A percentile compares a stretch with the other conserved stretches of the same genome.
Evolutionary conservation across 2,797 vertebrate genomes (phyloP).

Genomic region (Notolepis coatsorum): DNA sequence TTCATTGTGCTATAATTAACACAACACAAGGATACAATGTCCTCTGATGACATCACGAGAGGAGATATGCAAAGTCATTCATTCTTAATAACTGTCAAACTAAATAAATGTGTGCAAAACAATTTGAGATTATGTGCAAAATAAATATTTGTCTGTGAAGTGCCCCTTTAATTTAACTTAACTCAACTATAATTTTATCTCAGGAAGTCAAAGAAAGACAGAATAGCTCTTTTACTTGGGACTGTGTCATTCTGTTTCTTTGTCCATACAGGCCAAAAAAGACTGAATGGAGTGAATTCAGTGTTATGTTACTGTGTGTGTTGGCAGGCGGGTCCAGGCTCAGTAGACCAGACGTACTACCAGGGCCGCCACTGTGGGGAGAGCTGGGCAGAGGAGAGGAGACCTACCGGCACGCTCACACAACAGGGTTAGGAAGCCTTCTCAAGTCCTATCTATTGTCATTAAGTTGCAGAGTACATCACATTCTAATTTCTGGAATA

Average conservation of each 20-base stretch:
- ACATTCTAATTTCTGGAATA: too few relatives aligned
- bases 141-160: too few relatives aligned
- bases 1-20: too few relatives aligned
- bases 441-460: background rate
- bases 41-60: too few relatives aligned
- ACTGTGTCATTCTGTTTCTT: background rate
- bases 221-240: background rate
- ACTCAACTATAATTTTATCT: background rate
- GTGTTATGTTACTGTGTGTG: constrained; percentile 55
- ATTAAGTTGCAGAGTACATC: too few relatives aligned
- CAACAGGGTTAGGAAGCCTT: constrained; percentile 84
- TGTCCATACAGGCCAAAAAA: background rate
- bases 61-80: too few relatives aligned
- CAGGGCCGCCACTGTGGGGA: constrained; percentile 90
- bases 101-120: too few relatives aligned
- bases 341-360: constrained; percentile 93
- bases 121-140: too few relatives aligned
- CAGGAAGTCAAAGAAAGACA: background rate
- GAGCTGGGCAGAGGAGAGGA: constrained; percentile 84
- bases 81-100: too few relatives aligned
- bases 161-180: too few relatives aligned
- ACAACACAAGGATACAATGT: too few relatives aligned
- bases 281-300: constrained; percentile 31
- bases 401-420: constrained; percentile 76
- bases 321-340: constrained; percentile 76